Conservation (phyloP, 2,113 vertebrate genomes). For the Chionomys nivalis region DNA sequence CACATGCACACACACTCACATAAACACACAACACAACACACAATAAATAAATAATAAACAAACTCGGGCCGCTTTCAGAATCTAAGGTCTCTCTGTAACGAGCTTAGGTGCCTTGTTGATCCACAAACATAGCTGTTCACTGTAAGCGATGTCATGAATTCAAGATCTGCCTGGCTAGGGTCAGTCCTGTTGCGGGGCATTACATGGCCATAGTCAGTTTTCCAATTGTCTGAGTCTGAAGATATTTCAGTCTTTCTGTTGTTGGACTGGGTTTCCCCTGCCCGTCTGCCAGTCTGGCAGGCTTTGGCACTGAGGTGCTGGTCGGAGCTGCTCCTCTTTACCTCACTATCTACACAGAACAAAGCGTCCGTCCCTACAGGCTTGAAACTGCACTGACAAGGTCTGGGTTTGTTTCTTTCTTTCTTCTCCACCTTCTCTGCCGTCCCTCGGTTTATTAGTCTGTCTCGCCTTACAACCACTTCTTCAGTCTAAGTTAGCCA, state of each 20-base stretch:
- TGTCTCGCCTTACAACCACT: neutral
- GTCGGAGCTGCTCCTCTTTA: neutral
- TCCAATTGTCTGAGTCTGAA: slow-evolving; percentile 36
- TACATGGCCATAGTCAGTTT: neutral
- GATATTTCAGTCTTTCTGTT: neutral
- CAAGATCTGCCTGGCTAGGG: neutral
- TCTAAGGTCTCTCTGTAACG: neutral
- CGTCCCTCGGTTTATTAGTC: neutral
- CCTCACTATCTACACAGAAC: neutral
- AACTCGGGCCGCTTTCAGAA: slow-evolving; percentile 30
- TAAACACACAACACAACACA: neutral
- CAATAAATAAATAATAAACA: neutral
- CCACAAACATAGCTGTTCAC: too few species aligned
- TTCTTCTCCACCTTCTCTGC: neutral
- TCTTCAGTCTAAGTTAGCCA: neutral
- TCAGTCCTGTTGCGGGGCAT: neutral
- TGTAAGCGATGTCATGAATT: neutral
- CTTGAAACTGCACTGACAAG: neutral
- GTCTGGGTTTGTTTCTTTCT: neutral
- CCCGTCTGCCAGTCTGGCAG: slow-evolving; percentile 26
- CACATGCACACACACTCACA: neutral
- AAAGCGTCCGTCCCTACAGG: neutral
- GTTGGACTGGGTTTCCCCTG: neutral
- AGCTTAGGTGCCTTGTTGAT: too few species aligned
- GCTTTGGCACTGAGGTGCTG: neutral